phyloP scores from a whole-genome alignment of 2,113 vertebrate genomes.

The Tyrannus savana region DNA sequence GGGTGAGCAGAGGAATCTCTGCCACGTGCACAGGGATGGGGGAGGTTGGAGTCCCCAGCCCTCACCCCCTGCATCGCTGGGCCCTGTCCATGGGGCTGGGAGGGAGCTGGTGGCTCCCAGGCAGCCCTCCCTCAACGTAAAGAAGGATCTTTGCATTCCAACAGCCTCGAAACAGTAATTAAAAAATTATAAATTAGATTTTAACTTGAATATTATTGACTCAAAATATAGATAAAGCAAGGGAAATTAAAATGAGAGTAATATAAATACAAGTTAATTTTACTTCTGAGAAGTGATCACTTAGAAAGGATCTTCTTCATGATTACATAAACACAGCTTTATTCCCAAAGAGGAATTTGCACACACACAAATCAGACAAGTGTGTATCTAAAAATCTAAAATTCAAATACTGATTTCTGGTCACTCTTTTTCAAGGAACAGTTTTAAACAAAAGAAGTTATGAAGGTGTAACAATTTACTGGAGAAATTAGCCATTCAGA shows the following conservation, averaged over 20 bases:
- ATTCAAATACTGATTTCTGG: not conserved
- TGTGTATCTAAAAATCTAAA: not conserved
- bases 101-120: not conserved
- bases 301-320: not conserved
- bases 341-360: not conserved
- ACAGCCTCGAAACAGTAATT: not conserved
- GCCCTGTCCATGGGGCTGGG: not conserved
- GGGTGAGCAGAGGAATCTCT: not conserved
- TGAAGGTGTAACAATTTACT: no score
- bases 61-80: not conserved
- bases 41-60: not conserved
- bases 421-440: accelerated
- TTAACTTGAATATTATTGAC: not conserved
- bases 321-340: not conserved
- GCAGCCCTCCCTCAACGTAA: not conserved
- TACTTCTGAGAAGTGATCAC: not conserved
- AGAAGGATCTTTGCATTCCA: no score
- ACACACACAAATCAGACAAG: not conserved
- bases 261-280: not conserved
- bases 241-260: not conserved
- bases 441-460: not conserved
- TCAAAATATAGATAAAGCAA: not conserved
- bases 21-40: accelerated
- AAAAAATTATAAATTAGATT: not conserved
- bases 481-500: not conserved